phyloP scores from a whole-genome alignment of 2,113 vertebrate species.

The Potamarius usumacintae region DNA sequence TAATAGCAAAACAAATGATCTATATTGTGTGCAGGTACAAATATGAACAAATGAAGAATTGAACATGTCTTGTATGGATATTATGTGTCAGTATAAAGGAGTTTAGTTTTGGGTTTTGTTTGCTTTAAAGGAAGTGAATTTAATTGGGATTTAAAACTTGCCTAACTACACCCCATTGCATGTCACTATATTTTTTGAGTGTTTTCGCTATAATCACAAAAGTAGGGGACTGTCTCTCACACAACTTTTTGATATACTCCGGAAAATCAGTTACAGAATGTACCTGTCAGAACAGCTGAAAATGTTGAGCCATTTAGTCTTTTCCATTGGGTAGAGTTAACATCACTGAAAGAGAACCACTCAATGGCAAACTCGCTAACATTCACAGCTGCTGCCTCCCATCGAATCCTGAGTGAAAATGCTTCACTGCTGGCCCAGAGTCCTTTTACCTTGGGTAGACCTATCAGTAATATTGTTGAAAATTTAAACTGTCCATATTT shows the following conservation, averaged over 20 bases:
- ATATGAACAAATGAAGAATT: no score
- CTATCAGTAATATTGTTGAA: conserved; percentile 42
- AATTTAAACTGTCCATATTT: not conserved
- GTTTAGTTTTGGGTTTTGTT: no score
- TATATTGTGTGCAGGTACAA: no score
- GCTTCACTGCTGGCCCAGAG: conserved; percentile 54
- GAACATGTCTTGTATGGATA: no score
- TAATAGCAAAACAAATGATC: no score
- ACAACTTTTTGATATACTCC: not conserved
- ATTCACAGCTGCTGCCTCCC: conserved; percentile 44
- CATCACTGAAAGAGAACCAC: conserved; percentile 42
- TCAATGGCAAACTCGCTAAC: conserved; percentile 54
- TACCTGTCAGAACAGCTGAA: conserved; percentile 57
- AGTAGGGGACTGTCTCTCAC: not conserved
- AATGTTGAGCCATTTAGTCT: conserved; percentile 21
- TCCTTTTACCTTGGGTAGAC: conserved; percentile 45
- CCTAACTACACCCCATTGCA: not conserved
- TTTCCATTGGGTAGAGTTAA: conserved; percentile 40
- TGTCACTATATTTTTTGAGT: not conserved
- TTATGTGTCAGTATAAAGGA: no score
- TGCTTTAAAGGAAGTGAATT: not conserved
- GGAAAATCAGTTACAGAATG: not conserved
- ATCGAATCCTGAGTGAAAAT: conserved; percentile 53
- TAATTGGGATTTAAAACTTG: not conserved
- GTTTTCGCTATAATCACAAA: not conserved